Evolutionary conservation across 2,888 invertebrate species (phyloP).

Genomic region (Hydroisotoma schaefferi): DNA sequence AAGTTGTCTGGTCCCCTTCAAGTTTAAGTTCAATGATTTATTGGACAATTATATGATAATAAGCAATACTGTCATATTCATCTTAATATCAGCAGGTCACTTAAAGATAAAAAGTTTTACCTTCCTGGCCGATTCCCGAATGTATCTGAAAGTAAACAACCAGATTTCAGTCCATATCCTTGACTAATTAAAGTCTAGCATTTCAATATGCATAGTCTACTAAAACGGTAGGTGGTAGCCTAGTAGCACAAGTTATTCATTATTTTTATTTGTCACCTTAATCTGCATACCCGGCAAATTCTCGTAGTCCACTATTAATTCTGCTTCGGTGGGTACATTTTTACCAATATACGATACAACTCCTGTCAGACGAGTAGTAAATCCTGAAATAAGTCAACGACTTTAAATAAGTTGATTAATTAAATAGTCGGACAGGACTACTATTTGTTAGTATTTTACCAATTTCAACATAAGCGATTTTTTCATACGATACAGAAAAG

Average conservation of each 20-base stretch:
- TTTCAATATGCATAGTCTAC: too few species aligned
- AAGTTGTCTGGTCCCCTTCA: slow-evolving; percentile 30
- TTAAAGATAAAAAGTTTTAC: neutral
- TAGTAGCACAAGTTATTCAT: too few species aligned
- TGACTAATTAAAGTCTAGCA: too few species aligned
- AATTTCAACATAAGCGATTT: slow-evolving; percentile 43
- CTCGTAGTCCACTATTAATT: slow-evolving; percentile 39
- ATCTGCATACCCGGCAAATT: slow-evolving; percentile 33
- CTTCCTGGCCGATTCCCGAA: neutral
- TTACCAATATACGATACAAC: slow-evolving; percentile 36
- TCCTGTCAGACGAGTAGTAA: slow-evolving; percentile 35
- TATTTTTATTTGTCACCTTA: too few species aligned
- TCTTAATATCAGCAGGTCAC: too few species aligned
- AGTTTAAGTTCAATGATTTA: too few species aligned
- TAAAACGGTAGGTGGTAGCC: too few species aligned
- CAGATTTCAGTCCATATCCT: too few species aligned
- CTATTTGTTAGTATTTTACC: slow-evolving; percentile 2
- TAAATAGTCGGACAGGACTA: too few species aligned
- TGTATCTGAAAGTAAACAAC: too few species aligned
- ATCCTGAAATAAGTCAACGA: slow-evolving; percentile 14
- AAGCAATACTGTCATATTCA: too few species aligned
- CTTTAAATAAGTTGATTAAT: neutral
- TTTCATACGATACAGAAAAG: slow-evolving; percentile 25
- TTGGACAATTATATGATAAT: too few species aligned
- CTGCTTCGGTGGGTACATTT: slow-evolving; percentile 37